Conservation (phyloP, 2,888 invertebrate species). For the Volucella inflata region DNA sequence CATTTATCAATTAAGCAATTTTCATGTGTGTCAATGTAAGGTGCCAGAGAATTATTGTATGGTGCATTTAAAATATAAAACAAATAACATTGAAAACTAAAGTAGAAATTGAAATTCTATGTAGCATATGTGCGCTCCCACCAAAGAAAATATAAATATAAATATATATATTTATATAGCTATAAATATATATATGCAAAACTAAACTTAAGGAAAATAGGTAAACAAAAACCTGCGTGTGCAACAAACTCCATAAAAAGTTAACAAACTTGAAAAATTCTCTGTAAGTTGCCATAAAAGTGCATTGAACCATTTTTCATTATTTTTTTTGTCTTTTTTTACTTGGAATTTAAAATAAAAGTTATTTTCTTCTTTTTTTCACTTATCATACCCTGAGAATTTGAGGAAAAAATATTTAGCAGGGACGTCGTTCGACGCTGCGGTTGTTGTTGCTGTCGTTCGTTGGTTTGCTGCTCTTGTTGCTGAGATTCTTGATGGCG, state of each 20-base stretch:
- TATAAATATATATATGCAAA: slow-evolving; percentile 30
- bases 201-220: slow-evolving; percentile 5
- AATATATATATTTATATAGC: not conserved
- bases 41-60: not conserved
- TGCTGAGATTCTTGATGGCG: slow-evolving; percentile 78
- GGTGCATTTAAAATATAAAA: not conserved
- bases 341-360: slow-evolving; percentile 65
- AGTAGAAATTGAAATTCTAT: too few species aligned
- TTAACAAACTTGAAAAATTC: slow-evolving; percentile 58
- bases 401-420: slow-evolving; percentile 97
- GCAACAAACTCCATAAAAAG: slow-evolving; percentile 69
- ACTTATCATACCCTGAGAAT: slow-evolving; percentile 91
- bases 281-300: slow-evolving; percentile 69
- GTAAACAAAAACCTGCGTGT: slow-evolving; percentile 35
- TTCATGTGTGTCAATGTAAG: not conserved
- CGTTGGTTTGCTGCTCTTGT: slow-evolving; percentile 78
- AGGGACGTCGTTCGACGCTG: slow-evolving; percentile 95
- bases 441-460: slow-evolving; percentile 78
- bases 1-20: too few species aligned
- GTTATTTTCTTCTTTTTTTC: slow-evolving; percentile 64
- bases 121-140: too few species aligned
- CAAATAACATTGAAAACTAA: too few species aligned
- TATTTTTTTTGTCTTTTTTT: slow-evolving; percentile 63
- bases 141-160: too few species aligned
- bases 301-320: slow-evolving; percentile 63